phyloP scores from a whole-genome alignment of 2,113 vertebrate species.

The Mobula hypostoma region DNA sequence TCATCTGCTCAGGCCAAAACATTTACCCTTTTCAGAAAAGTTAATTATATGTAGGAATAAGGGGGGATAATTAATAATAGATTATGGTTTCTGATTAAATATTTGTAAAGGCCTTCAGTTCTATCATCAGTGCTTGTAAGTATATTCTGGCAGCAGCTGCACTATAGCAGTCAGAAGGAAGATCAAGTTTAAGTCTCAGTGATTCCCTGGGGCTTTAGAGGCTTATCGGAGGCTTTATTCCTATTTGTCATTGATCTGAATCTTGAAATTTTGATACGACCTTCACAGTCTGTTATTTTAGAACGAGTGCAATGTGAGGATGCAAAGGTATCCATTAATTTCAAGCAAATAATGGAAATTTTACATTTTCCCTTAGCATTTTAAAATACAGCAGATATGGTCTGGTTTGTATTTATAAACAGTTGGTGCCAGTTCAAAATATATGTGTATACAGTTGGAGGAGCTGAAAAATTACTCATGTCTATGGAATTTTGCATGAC shows the following conservation, averaged over 20 bases:
- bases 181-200: slow-evolving; percentile 37
- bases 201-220: slow-evolving; percentile 37
- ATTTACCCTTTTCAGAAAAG: slow-evolving; percentile 36
- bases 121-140: slow-evolving; percentile 34
- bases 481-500: slow-evolving; percentile 59
- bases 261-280: slow-evolving; percentile 38
- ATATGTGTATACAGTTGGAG: slow-evolving; percentile 48
- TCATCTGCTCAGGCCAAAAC: slow-evolving; percentile 33
- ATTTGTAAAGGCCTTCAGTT: slow-evolving; percentile 37
- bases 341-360: slow-evolving; percentile 41
- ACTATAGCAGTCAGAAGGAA: slow-evolving; percentile 52
- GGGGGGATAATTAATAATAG: slow-evolving; percentile 36
- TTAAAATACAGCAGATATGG: slow-evolving; percentile 45
- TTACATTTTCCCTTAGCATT: slow-evolving; percentile 35
- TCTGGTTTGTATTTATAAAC: slow-evolving; percentile 54
- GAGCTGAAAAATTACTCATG: slow-evolving; percentile 57
- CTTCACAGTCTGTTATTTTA: slow-evolving; percentile 36
- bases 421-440: slow-evolving; percentile 51
- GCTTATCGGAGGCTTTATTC: slow-evolving; percentile 37
- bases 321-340: slow-evolving; percentile 46
- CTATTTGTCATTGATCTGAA: slow-evolving; percentile 38
- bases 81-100: slow-evolving; percentile 37
- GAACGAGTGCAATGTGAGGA: slow-evolving; percentile 39
- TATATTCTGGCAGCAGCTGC: slow-evolving; percentile 63
- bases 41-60: slow-evolving; percentile 32